Evolutionary conservation across 2,888 invertebrate genomes (phyloP).

Genomic region (Drosophila borborema): DNA sequence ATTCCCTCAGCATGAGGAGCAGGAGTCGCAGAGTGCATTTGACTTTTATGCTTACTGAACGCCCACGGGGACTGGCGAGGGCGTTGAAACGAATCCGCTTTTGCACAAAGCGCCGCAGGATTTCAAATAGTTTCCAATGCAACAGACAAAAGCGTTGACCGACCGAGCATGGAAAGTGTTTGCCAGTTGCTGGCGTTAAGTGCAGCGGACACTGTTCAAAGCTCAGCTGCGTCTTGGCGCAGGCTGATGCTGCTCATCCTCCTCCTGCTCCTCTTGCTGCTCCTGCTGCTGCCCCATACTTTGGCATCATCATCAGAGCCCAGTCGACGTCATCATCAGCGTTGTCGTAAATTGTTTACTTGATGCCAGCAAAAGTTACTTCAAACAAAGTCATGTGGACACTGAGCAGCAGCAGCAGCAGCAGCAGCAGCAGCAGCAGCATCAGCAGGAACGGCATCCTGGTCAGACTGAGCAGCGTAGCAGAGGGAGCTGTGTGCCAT

Average conservation of each 20-base stretch:
- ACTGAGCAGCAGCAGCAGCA: conserved; percentile 48
- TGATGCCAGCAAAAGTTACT: conserved; percentile 77
- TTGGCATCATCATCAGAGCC: conserved; percentile 43
- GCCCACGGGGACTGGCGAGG: conserved; percentile 53
- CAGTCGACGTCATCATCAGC: conserved; percentile 76
- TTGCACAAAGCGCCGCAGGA: conserved; percentile 75
- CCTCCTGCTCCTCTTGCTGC: not conserved
- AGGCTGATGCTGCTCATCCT: not conserved
- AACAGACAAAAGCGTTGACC: conserved; percentile 52
- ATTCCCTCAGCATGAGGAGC: conserved; percentile 65
- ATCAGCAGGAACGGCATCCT: conserved; percentile 15
- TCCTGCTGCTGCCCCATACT: not conserved
- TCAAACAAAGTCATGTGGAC: conserved; percentile 79
- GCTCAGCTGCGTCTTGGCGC: conserved; percentile 52
- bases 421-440: not conserved
- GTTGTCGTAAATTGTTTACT: conserved; percentile 80
- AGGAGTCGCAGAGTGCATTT: conserved; percentile 63
- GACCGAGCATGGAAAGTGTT: conserved; percentile 49
- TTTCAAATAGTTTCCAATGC: conserved; percentile 73
- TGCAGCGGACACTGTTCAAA: conserved; percentile 64
- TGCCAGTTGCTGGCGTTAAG: conserved; percentile 58
- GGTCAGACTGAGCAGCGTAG: not conserved
- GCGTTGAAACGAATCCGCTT: conserved; percentile 76
- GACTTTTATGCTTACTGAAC: conserved; percentile 75
- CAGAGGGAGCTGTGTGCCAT: conserved; percentile 7